Evolutionary conservation across 2,113 vertebrate species (phyloP), one percentile per base, ranked within the genome.

Genomic region (Thunnus thynnus): DNA sequence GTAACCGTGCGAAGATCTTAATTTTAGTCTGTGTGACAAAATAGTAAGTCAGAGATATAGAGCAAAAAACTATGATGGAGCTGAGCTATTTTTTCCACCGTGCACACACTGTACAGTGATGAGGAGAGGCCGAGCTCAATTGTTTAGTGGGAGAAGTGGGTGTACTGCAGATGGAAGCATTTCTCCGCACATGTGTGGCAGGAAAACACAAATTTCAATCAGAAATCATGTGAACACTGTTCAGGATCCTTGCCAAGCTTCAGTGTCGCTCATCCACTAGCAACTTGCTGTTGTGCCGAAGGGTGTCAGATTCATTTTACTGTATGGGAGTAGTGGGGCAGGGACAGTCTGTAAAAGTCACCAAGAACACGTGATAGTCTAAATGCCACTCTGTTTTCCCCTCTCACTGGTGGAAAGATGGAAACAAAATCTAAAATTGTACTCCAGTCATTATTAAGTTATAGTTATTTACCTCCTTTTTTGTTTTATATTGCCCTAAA

Each of bases 1-100:
- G 3, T 91, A 90, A 91, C 87, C 20, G 83, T 12, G 62, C 75
- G 76, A 85, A 86, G 69, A 90, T 41, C 36, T 41, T 84, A 87
- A 65, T 76, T 68, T 72, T 66, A 60, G 85, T 74, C 64, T 14
- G 60, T 80, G 78, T 52, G 44, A 83, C 67, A 58, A 22, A 80
- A 84, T 83, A 85, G 71, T 65, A 75, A 84, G 67, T 12, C n/a
- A 50, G 62, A 61, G 58, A 58, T 69, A 66, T 55, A 70, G 20
- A 80, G 54, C 36, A 41, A 46, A 36, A 44, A 50, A 54, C 27
- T 7, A 14, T 60, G 69, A 81, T 63, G 66, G 62, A 81, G 14
- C 72, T 11, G 0, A 13, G 22, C 25, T 75, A 63, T 87, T 79
- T 76, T 74, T 70, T 69, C 48, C 80, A 72, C 20, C 12, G 56